Base-by-base conservation (phyloP, 2,888 invertebrate species). In the Odontocolon sp. region DNA sequence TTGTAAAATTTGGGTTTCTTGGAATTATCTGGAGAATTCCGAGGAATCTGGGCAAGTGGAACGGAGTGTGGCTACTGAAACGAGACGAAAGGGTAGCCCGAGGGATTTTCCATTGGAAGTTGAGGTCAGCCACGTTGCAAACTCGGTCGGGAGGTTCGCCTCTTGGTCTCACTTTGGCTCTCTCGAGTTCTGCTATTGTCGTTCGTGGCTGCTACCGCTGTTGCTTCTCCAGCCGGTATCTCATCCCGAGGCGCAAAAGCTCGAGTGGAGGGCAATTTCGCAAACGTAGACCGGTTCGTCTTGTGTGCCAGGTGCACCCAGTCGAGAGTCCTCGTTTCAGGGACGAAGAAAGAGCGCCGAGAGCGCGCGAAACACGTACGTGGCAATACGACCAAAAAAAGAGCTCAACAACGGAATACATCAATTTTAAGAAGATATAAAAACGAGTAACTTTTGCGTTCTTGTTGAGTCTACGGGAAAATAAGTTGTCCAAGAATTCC, bases 151-250 rank as follows among this genome's bases (percentile, higher is more conserved):
- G 36, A 36, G 36, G 9, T n/a, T 36, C 36, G 23, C 21, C 23
- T 45, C 23, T 45, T 21, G 45, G 45, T 23, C 2, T n/a, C 16
- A 9, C 18, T 18, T 16, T 18, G 6, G n/a, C 16, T 8, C 21
- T 1, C 36, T 21, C 56, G 36, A 33, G n/a, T 23, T 57, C 36
- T 14, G 11, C 36, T 31, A 36, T 63, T 63, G 63, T 36, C 63
- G 33, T 26, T 14, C 28, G n/a, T 16, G 1, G 9, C 8, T 59
- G 6, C 26, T 6, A 5, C 23, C 23, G 56, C 16, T 38, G 26
- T 26, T 40, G 23, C 38, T 11, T 11, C 11, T 38, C 2, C 14
- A 9, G 40, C n/a, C 45, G 45, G 45, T 21, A 9, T 21, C 16
- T 45, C 16, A 45, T 45, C 18, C 23, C 21, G 45, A 8, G 21